These are phyloP conservation scores for Drosophila maculinotata DNA, from an alignment of 2,888 invertebrate species.

Conservation along the genomic window DNA sequence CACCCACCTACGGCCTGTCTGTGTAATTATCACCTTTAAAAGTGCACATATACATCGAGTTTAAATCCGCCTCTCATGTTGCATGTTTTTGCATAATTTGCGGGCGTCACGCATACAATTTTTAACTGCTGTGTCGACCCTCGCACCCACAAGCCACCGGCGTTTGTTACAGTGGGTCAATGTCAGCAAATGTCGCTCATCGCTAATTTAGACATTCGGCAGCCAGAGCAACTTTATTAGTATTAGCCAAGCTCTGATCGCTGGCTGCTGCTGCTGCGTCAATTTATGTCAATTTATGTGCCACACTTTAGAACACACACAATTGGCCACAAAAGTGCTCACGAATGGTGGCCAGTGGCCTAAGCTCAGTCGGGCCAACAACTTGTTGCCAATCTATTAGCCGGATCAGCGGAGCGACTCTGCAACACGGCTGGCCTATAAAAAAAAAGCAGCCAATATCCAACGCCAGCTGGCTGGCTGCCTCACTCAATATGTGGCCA, in stretches of 20 bases:
- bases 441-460: neutral
- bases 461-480: constrained; percentile 23
- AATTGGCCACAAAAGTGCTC: constrained; percentile 59
- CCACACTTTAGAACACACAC: constrained; percentile 49
- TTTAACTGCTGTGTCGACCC: constrained; percentile 47
- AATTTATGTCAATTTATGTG: constrained; percentile 54
- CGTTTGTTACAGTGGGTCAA: constrained; percentile 59
- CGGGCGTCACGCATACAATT: constrained; percentile 45
- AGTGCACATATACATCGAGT: neutral
- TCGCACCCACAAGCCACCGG: constrained; percentile 45
- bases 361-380: constrained; percentile 17
- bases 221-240: constrained; percentile 43
- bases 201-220: constrained; percentile 74
- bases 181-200: constrained; percentile 58
- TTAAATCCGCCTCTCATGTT: constrained; percentile 4
- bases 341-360: no score
- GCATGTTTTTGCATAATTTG: constrained; percentile 54
- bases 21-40: constrained; percentile 54
- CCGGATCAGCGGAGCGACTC: constrained; percentile 29
- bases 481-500: neutral
- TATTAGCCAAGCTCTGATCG: constrained; percentile 52
- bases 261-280: constrained; percentile 8
- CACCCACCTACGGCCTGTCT: neutral
- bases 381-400: constrained; percentile 50
- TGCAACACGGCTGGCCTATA: constrained; percentile 27